These are phyloP conservation scores for Caranx melampygus DNA, from an alignment of 2,113 vertebrate species.

Conservation along the genomic window DNA sequence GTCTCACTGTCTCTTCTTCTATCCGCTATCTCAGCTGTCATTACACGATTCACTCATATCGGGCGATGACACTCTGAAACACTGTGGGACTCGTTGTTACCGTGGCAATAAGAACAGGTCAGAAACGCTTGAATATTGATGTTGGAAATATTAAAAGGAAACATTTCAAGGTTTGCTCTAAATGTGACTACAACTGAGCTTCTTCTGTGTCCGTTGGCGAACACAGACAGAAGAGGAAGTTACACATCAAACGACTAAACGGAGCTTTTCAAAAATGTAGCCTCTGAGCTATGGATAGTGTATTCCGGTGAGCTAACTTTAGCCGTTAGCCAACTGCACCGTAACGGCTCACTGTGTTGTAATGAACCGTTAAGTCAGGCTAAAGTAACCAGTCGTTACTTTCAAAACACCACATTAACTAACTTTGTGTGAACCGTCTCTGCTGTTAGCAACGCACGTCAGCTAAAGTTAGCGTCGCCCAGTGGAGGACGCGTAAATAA, in stretches of 20 bases:
- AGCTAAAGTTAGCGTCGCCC: not conserved
- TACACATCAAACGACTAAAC: not conserved
- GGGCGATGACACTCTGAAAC: fast-evolving
- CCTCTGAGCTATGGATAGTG: not conserved
- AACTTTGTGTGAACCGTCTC: not conserved
- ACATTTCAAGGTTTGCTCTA: not conserved
- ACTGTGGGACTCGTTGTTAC: not conserved
- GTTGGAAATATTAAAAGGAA: too few species aligned
- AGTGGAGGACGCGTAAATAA: not conserved
- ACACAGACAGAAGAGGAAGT: not conserved
- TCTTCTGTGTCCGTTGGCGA: not conserved
- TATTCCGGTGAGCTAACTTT: not conserved
- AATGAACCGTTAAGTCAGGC: not conserved
- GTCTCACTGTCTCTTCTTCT: fast-evolving
- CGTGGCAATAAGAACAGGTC: not conserved
- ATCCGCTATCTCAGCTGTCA: not conserved
- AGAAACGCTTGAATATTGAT: not conserved
- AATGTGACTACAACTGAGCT: not conserved
- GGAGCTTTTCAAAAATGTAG: not conserved
- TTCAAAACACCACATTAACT: not conserved
- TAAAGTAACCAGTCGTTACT: not conserved
- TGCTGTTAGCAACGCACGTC: not conserved
- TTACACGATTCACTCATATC: not conserved
- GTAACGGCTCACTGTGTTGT: fast-evolving
- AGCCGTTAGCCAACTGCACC: fast-evolving